Base-by-base conservation (phyloP, 2,113 vertebrate genomes). In the Budorcas taxicolor region DNA sequence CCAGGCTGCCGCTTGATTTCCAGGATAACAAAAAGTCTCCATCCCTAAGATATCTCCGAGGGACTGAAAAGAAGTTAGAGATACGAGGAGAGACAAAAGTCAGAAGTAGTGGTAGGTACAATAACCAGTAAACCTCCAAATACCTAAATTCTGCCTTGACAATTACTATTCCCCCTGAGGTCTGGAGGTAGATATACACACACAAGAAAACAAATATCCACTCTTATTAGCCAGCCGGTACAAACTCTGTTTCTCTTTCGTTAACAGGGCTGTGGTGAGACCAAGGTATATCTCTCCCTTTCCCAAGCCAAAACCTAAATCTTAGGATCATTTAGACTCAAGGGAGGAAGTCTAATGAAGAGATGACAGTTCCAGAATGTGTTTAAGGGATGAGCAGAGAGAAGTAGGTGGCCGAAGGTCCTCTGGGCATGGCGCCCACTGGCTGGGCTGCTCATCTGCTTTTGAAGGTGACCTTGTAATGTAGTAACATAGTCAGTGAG, bases 401-500 rank as follows among this genome's bases (percentile, higher is more conserved):
- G 40, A 84, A 81, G 9, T 1, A 10, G 36, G 31, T 25, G n/a
- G 47, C 33, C 67, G 31, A 47, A 85, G 58, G 19, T 29, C 86
- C 71, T 71, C 82, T 60, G 58, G 67, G 87, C 71, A 82, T 74
- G 71, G 67, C 14, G 43, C 55, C 76, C 33, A 58, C 58, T 90
- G 12, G 57, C 5, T 64, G 81, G 92, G 43, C 60, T 87, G 43
- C 36, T 86, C 43, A 3, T 91, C 31, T 25, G 90, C 50, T 62
- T 93, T 93, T 36, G 33, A 97, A 96, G 57, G 82, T 97, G 91
- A 89, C 87, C 40, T 47, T 92, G 40, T 45, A 78, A 85, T 15
- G 50, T 3, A 50, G 47, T 57, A 36, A 78, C 16, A 76, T 12
- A 71, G 43, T 60, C 58, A 33, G 13, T 1, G 58, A 74, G 64